phyloP scores from a whole-genome alignment of 2,113 vertebrate genomes.

The Podarcis cretensis region DNA sequence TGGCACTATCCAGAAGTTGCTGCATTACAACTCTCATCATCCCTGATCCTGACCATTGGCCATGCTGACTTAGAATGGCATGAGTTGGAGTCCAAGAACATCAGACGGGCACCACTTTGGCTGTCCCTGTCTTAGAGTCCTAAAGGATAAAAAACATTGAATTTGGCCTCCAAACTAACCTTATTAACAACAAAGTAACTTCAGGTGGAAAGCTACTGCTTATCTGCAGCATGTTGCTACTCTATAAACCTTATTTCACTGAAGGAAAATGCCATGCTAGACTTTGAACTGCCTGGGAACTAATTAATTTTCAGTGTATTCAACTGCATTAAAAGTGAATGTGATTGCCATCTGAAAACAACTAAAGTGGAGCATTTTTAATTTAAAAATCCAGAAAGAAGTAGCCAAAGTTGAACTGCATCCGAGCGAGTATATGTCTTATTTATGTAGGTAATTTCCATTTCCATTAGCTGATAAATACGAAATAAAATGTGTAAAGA shows the following conservation, averaged over 20 bases:
- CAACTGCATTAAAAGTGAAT: conserved; percentile 49
- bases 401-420: conserved; percentile 32
- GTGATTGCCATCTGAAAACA: conserved; percentile 62
- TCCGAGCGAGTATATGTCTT: conserved; percentile 11
- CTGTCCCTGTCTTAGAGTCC: not conserved
- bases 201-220: conserved; percentile 29
- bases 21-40: not conserved
- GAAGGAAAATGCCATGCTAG: conserved; percentile 50
- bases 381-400: conserved; percentile 63
- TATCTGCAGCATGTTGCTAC: conserved; percentile 38
- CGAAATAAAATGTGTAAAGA: conserved; percentile 25
- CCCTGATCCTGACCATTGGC: not conserved
- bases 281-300: conserved; percentile 54
- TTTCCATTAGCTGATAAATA: conserved; percentile 56
- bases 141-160: not conserved
- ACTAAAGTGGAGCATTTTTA: conserved; percentile 45
- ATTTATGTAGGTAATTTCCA: conserved; percentile 48
- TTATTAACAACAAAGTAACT: conserved; percentile 21
- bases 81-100: too few relatives aligned
- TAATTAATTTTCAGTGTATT: conserved; percentile 67
- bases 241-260: conserved; percentile 53
- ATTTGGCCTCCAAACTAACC: not conserved
- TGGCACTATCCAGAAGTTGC: too few relatives aligned
- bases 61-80: not conserved
- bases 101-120: too few relatives aligned